Base-by-base conservation (phyloP, 2,797 vertebrate genomes). In the Sebastes paucispinis region DNA sequence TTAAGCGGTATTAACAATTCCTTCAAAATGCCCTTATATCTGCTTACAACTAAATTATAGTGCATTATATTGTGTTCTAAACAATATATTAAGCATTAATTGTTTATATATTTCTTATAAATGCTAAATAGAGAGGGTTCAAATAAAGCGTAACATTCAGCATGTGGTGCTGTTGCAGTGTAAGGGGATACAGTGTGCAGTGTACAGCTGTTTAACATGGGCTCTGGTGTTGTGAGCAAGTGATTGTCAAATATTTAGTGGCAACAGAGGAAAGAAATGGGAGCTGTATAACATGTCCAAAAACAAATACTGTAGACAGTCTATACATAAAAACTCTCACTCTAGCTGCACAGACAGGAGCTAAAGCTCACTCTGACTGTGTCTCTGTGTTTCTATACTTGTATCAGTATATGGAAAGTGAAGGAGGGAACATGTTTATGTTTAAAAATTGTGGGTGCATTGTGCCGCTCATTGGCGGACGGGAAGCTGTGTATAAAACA, bases 271-370 rank as follows among this genome's bases (percentile, higher is more conserved):
- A 63, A 66, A 50, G 14, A 62, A 71, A 69, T 71, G 24, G 11
- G 47, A 74, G 25, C 27, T 22, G 57, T 47, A n/a, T 24, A 43
- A 59, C 8, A 16, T 62, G 24, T 73, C 43, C 32, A 76, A 65
- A 85, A 75, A 31, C 36, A 74, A 66, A 68, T 69, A 65, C 27
- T 14, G 62, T 20, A 10, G 31, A 27, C 75, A 39, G 50, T 55
- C 20, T 20, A 20, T 47, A 60, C 10, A 67, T 25, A 39, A 36
- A 80, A 80, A 43, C n/a, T n/a, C n/a, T 2, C 34, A 29, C 24
- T 73, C 0, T 2, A 20, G 27, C 69, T 75, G 25, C 59, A 70
- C 27, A 73, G 67, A 47, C 20, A n/a, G 7, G 13, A 72, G 5
- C 54, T 58, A 5, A 43, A 39, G 12, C 43, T 55, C 47, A 16